Evolutionary conservation across 2,888 invertebrate genomes (phyloP).

Genomic region (Ophioninae sp.): DNA sequence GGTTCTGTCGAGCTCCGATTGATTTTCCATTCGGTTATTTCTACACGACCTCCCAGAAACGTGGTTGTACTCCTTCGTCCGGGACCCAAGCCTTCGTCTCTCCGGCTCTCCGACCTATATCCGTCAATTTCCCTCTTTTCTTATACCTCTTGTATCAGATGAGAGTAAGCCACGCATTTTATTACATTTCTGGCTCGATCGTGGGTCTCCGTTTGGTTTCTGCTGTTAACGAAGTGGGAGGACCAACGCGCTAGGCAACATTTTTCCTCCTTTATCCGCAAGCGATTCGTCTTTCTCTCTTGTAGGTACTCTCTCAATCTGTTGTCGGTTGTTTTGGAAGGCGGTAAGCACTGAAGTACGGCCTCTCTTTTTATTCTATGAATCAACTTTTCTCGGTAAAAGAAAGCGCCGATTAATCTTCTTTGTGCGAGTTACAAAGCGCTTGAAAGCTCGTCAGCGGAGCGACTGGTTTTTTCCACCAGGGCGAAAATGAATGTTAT

Average conservation of each 20-base stretch:
- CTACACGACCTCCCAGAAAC: slow-evolving; percentile 59
- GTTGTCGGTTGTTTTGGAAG: too few relatives aligned
- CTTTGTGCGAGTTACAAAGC: background rate
- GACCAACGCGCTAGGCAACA: slow-evolving; percentile 15
- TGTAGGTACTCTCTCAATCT: background rate
- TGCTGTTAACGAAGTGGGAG: slow-evolving; percentile 28
- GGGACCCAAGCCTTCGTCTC: slow-evolving; percentile 32
- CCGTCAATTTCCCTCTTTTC: slow-evolving; percentile 51
- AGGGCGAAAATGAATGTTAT: background rate
- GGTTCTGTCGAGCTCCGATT: slow-evolving; percentile 52
- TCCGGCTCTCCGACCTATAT: slow-evolving; percentile 28
- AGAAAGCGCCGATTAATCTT: background rate
- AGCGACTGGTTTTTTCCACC: background rate
- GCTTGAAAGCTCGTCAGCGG: background rate
- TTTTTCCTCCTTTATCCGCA: background rate
- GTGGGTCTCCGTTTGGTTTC: slow-evolving; percentile 40
- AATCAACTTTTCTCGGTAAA: background rate
- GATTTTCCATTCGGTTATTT: slow-evolving; percentile 63
- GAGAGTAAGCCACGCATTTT: slow-evolving; percentile 68
- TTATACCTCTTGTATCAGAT: slow-evolving; percentile 57
- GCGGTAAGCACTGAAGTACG: background rate
- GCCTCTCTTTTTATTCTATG: background rate
- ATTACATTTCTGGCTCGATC: slow-evolving; percentile 70
- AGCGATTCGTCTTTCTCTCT: background rate
- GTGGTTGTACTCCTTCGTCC: slow-evolving; percentile 51